These are phyloP conservation scores for Oncorhynchus kisutch DNA, from an alignment of 2,113 vertebrate species.

Conservation along the genomic window DNA sequence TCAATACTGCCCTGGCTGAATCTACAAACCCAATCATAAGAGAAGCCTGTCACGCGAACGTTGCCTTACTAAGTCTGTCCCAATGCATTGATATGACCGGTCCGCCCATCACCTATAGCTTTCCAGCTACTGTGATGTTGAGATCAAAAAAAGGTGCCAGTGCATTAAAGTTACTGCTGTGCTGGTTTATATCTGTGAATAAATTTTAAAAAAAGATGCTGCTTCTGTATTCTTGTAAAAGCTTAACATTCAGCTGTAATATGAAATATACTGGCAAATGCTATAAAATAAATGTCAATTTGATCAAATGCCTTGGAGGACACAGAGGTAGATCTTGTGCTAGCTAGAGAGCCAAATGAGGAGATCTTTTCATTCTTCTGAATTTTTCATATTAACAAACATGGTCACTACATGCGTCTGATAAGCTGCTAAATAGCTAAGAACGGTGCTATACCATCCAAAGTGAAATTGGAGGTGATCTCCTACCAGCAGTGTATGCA, in stretches of 20 bases:
- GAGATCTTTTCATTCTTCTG: constrained; percentile 61
- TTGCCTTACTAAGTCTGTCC: constrained; percentile 79
- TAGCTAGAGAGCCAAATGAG: constrained; percentile 74
- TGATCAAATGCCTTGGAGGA: constrained; percentile 58
- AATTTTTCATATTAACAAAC: constrained; percentile 55
- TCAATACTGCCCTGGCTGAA: constrained; percentile 67
- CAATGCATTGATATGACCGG: constrained; percentile 66
- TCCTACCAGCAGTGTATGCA: constrained; percentile 79
- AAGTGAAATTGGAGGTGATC: constrained; percentile 68
- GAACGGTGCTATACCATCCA: constrained; percentile 76
- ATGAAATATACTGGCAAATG: constrained; percentile 64
- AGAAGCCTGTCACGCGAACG: constrained; percentile 75
- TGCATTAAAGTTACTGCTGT: constrained; percentile 67
- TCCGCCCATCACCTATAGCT: constrained; percentile 69
- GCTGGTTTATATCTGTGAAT: constrained; percentile 65
- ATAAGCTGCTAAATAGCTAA: constrained; percentile 73
- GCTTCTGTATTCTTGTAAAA: constrained; percentile 74
- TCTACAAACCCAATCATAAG: constrained; percentile 70
- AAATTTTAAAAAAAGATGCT: constrained; percentile 52
- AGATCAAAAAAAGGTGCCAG: constrained; percentile 47
- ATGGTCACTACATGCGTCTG: constrained; percentile 73
- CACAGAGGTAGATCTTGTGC: constrained; percentile 70
- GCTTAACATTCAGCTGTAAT: constrained; percentile 71
- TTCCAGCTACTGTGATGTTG: constrained; percentile 70
- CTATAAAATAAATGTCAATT: constrained; percentile 66